phyloP scores from a whole-genome alignment of 92 coral and sea anemone genomes.

The Scolanthus callimorphus region DNA sequence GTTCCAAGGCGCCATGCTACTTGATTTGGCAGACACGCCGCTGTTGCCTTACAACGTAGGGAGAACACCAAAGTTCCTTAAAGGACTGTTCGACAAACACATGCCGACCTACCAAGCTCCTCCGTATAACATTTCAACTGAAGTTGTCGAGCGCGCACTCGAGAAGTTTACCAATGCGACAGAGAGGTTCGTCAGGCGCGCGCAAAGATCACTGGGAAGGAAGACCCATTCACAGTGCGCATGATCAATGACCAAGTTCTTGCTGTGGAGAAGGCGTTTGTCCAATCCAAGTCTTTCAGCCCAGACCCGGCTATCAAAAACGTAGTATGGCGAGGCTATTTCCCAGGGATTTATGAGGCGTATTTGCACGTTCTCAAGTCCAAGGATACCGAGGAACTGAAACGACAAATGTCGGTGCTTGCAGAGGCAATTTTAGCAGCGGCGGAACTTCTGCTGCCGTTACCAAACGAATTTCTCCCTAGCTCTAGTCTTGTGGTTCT shows the following conservation, averaged over 20 bases:
- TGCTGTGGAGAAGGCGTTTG: conserved; percentile 72
- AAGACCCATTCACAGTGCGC: conserved; percentile 45
- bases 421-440: conserved; percentile 50
- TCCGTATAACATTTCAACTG: not conserved
- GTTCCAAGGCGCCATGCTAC: conserved; percentile 73
- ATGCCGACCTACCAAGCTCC: no score
- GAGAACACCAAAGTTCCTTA: conserved; percentile 28
- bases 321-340: conserved; percentile 1
- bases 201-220: conserved; percentile 40
- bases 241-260: conserved; percentile 72
- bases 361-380: not conserved
- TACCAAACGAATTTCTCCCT: no score
- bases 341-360: conserved; percentile 21
- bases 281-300: conserved; percentile 13
- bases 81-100: conserved; percentile 10
- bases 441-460: conserved; percentile 41
- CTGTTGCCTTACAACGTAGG: conserved; percentile 58
- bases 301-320: conserved; percentile 27
- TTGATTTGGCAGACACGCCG: conserved; percentile 64
- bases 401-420: conserved; percentile 39
- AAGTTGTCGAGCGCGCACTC: conserved; percentile 44
- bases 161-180: conserved; percentile 54
- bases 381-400: conserved; percentile 14
- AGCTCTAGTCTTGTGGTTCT: no score
- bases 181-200: conserved; percentile 35